phyloP scores from a whole-genome alignment of 64 coral and sea anemone genomes.

The Montipora foliosa region DNA sequence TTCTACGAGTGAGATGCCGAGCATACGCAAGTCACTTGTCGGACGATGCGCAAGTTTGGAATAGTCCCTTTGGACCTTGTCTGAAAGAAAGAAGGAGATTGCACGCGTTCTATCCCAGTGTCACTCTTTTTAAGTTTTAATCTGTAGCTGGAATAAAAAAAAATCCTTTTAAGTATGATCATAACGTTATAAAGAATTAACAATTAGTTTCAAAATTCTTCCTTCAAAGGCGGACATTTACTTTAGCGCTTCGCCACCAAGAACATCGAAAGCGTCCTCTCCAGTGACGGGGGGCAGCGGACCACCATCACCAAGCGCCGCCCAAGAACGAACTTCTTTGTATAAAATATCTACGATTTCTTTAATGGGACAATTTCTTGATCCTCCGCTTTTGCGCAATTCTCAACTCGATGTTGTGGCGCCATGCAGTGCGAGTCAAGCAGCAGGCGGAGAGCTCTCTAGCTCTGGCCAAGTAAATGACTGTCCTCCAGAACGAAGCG shows the following conservation, averaged over 20 bases:
- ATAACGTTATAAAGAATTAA: no score
- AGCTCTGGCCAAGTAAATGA: not conserved
- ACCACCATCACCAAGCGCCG: conserved; percentile 44
- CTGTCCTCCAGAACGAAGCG: not conserved
- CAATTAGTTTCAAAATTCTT: no score
- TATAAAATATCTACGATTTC: conserved; percentile 88
- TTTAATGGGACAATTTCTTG: conserved; percentile 88
- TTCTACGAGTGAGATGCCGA: no score
- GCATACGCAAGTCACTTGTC: no score
- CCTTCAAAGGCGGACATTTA: conserved; percentile 82
- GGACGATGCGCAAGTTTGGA: no score
- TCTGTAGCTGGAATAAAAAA: no score
- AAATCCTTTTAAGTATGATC: no score
- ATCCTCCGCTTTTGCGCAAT: conserved; percentile 67
- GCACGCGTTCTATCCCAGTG: no score
- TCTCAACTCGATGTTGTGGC: conserved; percentile 28
- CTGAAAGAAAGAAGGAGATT: no score
- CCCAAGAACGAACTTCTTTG: conserved; percentile 48
- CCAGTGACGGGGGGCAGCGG: not conserved
- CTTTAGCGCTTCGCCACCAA: conserved; percentile 83
- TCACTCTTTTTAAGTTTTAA: no score
- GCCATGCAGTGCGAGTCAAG: not conserved
- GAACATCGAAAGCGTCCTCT: conserved; percentile 29
- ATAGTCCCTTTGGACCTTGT: no score
- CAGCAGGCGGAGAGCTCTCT: not conserved